These are phyloP conservation scores for Pheosia gnoma DNA, from an alignment of 2,888 invertebrate genomes.

Conservation along the genomic window DNA sequence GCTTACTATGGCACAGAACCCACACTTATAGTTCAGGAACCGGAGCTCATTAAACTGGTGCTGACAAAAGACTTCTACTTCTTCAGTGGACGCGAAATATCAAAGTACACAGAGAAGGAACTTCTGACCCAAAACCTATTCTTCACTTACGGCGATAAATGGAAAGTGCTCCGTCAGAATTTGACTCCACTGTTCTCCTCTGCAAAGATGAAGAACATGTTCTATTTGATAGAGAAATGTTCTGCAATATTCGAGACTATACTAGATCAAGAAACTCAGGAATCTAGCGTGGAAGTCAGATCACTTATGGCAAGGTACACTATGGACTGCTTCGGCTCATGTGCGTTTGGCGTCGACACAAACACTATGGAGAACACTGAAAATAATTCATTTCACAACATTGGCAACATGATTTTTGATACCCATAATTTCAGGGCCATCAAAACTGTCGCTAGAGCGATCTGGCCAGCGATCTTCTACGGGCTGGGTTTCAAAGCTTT, in stretches of 20 bases:
- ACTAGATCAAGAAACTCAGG: constrained; percentile 41
- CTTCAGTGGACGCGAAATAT: constrained; percentile 60
- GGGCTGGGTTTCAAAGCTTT: constrained; percentile 46
- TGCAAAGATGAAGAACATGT: constrained; percentile 70
- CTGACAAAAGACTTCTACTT: constrained; percentile 64
- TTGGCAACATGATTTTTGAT: constrained; percentile 52
- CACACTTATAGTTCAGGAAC: constrained; percentile 59
- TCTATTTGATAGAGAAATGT: constrained; percentile 56
- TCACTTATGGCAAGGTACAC: constrained; percentile 52
- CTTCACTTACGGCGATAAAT: constrained; percentile 56
- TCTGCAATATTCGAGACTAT: constrained; percentile 47
- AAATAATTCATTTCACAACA: constrained; percentile 48
- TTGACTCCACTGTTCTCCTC: constrained; percentile 64
- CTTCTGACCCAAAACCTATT: constrained; percentile 52
- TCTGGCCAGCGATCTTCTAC: constrained; percentile 64
- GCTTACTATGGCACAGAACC: constrained; percentile 65
- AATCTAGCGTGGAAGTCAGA: constrained; percentile 44
- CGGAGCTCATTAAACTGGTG: constrained; percentile 56
- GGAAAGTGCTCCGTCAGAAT: constrained; percentile 66
- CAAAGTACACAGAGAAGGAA: constrained; percentile 52
- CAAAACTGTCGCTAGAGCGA: constrained; percentile 41
- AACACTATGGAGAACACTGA: constrained; percentile 46
- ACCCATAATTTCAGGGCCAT: constrained; percentile 40
- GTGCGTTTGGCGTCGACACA: constrained; percentile 63
- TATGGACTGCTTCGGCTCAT: constrained; percentile 61